These are phyloP conservation scores for Pygoscelis adeliae DNA, from an alignment of 2,113 vertebrate genomes.

Conservation along the genomic window DNA sequence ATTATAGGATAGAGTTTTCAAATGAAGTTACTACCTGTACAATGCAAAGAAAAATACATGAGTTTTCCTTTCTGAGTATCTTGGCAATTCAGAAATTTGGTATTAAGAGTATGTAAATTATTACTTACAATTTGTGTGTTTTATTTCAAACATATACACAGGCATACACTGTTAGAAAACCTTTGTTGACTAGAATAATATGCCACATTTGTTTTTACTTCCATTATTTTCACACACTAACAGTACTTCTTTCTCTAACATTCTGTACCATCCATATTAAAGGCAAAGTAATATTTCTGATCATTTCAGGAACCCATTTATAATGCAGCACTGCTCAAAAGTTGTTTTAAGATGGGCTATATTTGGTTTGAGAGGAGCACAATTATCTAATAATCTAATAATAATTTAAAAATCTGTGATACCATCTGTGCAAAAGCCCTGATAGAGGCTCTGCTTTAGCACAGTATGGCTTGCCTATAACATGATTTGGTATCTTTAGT, in stretches of 20 bases:
- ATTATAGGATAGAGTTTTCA: not conserved
- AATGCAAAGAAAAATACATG: not conserved
- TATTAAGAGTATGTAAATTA: not conserved
- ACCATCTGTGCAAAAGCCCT: constrained; percentile 53
- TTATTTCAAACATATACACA: not conserved
- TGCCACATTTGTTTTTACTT: not conserved
- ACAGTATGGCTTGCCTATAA: not conserved
- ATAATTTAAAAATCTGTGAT: constrained; percentile 53
- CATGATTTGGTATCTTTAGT: not conserved
- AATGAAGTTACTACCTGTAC: not conserved
- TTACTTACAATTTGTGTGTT: not conserved
- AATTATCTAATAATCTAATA: constrained; percentile 61
- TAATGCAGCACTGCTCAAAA: not conserved
- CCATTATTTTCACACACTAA: not conserved
- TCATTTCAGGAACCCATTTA: not conserved
- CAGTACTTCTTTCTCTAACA: not conserved
- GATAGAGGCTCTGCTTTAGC: not conserved
- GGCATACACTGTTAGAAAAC: not conserved
- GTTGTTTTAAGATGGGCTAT: not conserved
- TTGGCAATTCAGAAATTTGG: not conserved
- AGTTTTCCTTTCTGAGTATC: not conserved
- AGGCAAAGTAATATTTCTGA: not conserved
- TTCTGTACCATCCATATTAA: not conserved
- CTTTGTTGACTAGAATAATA: not conserved
- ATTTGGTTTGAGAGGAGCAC: constrained; percentile 20